phyloP scores from a whole-genome alignment of 1,140 invertebrate species.

The Magallana gigas region DNA sequence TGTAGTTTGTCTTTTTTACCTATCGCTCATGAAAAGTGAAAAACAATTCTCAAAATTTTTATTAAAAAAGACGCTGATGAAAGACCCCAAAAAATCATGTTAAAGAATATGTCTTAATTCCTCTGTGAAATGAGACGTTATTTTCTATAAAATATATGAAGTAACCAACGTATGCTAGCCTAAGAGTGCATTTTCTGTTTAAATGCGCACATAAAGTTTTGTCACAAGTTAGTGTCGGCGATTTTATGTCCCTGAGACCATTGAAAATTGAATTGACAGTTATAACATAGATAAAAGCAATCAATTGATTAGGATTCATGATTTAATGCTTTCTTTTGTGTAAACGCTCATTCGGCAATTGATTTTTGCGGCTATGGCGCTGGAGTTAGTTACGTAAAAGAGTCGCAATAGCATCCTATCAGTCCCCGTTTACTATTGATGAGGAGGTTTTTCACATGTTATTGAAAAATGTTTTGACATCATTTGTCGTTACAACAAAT shows the following conservation, averaged over 20 bases:
- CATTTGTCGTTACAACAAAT: not conserved
- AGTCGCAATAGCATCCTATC: not conserved
- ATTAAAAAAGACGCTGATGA: too few relatives aligned
- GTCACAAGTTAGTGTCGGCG: too few relatives aligned
- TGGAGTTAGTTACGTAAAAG: slow-evolving; percentile 23
- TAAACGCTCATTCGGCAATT: not conserved
- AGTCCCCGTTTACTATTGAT: not conserved
- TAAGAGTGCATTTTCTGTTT: not conserved
- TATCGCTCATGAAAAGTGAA: too few relatives aligned
- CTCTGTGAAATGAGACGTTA: too few relatives aligned
- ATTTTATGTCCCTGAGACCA: not conserved
- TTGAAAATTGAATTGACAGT: slow-evolving; percentile 19
- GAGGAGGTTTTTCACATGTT: not conserved
- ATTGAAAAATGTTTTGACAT: slow-evolving; percentile 9
- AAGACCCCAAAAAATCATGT: too few relatives aligned
- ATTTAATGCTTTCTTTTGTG: slow-evolving; percentile 36
- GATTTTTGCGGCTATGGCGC: slow-evolving; percentile 11
- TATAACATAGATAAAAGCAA: not conserved
- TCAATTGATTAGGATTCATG: slow-evolving; percentile 26
- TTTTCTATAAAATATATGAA: too few relatives aligned
- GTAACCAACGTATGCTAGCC: too few relatives aligned
- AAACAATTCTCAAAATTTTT: too few relatives aligned
- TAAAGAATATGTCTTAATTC: too few relatives aligned
- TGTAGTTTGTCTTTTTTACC: too few relatives aligned
- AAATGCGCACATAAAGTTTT: not conserved